Percentiles rank a stretch among this genome's conserved stretches.
Evolutionary conservation across 2,113 vertebrate genomes (phyloP).

Genomic region (Forbesichthys agassizii): DNA sequence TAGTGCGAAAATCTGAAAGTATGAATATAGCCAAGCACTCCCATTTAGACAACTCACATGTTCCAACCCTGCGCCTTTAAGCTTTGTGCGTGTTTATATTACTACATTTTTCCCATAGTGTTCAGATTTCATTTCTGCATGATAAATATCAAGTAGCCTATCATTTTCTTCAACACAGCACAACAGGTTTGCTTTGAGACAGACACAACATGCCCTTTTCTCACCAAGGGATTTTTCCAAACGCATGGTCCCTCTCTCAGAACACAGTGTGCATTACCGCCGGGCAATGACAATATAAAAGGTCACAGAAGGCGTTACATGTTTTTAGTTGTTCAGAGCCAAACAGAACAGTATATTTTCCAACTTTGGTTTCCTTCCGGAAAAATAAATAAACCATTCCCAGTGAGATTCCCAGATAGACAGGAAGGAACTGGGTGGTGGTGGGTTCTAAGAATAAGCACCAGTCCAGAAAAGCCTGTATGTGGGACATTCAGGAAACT

Average conservation of each 20-base stretch:
- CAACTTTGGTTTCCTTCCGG: slow-evolving; percentile 18
- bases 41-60: too few relatives aligned
- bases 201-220: neutral
- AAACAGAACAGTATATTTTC: slow-evolving; percentile 14
- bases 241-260: slow-evolving; percentile 4
- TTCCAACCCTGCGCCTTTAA: too few relatives aligned
- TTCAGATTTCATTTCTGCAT: too few relatives aligned
- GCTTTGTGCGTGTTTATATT: too few relatives aligned
- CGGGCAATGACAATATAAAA: slow-evolving; percentile 15
- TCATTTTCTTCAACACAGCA: too few relatives aligned
- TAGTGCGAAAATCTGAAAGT: too few relatives aligned
- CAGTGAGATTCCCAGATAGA: too few relatives aligned
- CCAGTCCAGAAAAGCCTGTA: neutral
- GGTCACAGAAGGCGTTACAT: slow-evolving; percentile 21
- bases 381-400: neutral
- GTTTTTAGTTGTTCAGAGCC: slow-evolving; percentile 33
- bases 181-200: neutral
- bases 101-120: too few relatives aligned
- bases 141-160: too few relatives aligned
- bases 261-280: slow-evolving; percentile 35
- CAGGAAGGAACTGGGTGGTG: slow-evolving; percentile 21
- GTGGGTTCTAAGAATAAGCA: slow-evolving; percentile 42
- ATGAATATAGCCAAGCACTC: too few relatives aligned
- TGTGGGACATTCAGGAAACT: neutral
- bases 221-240: neutral